Base-by-base conservation (phyloP, 2,113 vertebrate species). In the Jaculus jaculus region DNA sequence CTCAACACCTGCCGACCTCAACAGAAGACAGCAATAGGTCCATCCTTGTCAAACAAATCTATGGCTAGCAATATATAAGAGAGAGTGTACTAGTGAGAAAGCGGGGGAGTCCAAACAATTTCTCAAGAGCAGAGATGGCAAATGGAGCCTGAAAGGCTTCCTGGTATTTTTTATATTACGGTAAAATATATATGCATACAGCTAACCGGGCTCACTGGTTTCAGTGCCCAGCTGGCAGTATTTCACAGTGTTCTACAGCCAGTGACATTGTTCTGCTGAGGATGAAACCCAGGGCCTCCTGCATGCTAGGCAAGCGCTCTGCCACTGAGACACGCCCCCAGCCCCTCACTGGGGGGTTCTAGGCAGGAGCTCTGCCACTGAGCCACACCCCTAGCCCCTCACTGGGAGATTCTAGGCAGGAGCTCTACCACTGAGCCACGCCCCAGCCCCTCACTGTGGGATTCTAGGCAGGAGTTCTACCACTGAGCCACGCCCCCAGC, bases 21-120 rank as follows among this genome's bases (percentile, higher is more conserved):
- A 6, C 26, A 2, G 28, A 2, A 0, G 47, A 11, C 4, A 1
- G 60, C 0, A 0, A 39, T 17, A 9, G 86, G 63, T 39, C 32
- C 11, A 0, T 5, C 23, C 23, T 32, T 7, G 7, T n/a, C 71
- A 26, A 17, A 42, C 26, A 24, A 13, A 63, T 32, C 84, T 39
- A 47, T 9, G 32, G 61, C 28, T 30, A 30, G 34, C 0, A 2
- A 7, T 5, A 26, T 32, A 65, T 11, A 0, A 28, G 34, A 11
- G 47, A 39, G 0, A 15, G 20, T 2, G 2, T 8, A 10, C 9
- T 10, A 0, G 0, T 8, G 32, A 1, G 3, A 32, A 37, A 42
- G 12, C 23, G 30, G n/a, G n/a, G 2, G 51, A 78, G 34, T 4
- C 16, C 16, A 3, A 0, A 34, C 6, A 2, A 21, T 23, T 42